phyloP scores from a whole-genome alignment of 2,888 invertebrate genomes.

The Apamea monoglypha region DNA sequence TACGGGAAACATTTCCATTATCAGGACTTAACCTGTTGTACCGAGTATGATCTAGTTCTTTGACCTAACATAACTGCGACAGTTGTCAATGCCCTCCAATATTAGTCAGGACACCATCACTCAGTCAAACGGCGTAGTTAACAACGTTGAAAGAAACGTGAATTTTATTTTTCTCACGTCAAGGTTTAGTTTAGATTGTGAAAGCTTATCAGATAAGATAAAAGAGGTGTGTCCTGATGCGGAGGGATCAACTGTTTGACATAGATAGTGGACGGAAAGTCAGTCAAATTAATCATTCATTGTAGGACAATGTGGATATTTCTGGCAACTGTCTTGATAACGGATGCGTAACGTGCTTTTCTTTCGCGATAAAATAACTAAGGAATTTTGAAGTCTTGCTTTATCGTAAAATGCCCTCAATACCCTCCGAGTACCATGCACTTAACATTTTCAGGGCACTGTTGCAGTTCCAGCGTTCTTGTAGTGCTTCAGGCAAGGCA shows the following conservation, averaged over 20 bases:
- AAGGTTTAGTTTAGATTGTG: constrained; percentile 29
- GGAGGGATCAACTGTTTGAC: constrained; percentile 41
- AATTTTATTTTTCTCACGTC: neutral
- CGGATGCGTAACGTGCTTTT: neutral
- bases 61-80: constrained; percentile 30
- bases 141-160: neutral
- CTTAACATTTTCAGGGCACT: too few species aligned
- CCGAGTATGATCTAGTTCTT: constrained; percentile 42
- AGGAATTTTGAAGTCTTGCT: neutral
- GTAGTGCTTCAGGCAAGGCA: too few species aligned
- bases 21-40: constrained; percentile 17
- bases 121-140: constrained; percentile 34
- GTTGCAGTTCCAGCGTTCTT: too few species aligned
- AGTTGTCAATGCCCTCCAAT: constrained; percentile 33
- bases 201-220: constrained; percentile 44
- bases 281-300: constrained; percentile 44
- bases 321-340: constrained; percentile 33
- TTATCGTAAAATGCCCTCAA: too few species aligned
- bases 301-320: constrained; percentile 15
- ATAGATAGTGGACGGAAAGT: constrained; percentile 15
- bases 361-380: neutral
- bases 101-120: constrained; percentile 22
- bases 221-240: constrained; percentile 53
- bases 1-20: constrained; percentile 27
- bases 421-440: too few species aligned